These are phyloP conservation scores for Lophius piscatorius DNA, from an alignment of 2,113 vertebrate genomes.

Conservation along the genomic window DNA sequence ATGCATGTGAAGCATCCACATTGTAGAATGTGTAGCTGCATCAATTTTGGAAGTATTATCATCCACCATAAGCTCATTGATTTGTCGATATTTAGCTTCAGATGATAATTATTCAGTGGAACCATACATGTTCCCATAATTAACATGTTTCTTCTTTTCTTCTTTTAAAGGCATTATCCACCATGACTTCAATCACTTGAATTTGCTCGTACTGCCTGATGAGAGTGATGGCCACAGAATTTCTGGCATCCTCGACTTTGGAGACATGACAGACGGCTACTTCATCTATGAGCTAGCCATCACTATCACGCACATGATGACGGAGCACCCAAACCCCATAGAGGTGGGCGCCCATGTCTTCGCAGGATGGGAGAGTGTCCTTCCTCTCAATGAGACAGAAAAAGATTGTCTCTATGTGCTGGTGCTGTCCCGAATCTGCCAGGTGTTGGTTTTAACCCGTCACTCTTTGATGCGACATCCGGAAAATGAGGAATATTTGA, in stretches of 20 bases:
- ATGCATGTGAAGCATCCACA: too few species aligned
- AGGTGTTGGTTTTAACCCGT: slow-evolving; percentile 84
- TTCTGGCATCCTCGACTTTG: slow-evolving; percentile 92
- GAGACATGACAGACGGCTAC: slow-evolving; percentile 88
- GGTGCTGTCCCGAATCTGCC: slow-evolving; percentile 87
- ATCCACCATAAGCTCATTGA: too few species aligned
- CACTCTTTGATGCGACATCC: slow-evolving; percentile 80
- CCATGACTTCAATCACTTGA: slow-evolving; percentile 92
- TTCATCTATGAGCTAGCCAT: slow-evolving; percentile 89
- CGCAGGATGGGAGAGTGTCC: slow-evolving; percentile 89
- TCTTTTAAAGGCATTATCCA: slow-evolving; percentile 87
- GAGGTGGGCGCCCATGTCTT: slow-evolving; percentile 84
- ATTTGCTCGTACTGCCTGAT: slow-evolving; percentile 81
- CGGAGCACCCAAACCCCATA: slow-evolving; percentile 80
- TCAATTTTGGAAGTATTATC: too few species aligned
- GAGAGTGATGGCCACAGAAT: slow-evolving; percentile 68
- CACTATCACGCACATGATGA: slow-evolving; percentile 92
- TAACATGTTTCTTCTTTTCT: not conserved
- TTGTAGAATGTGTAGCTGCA: too few species aligned
- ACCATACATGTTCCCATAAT: too few species aligned
- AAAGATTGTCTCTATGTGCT: slow-evolving; percentile 82
- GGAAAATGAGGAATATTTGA: slow-evolving; percentile 88
- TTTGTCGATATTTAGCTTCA: too few species aligned
- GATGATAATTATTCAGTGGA: too few species aligned
- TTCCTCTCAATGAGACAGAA: slow-evolving; percentile 83